phyloP scores from a whole-genome alignment of 2,797 vertebrate species.

The Morus bassanus region DNA sequence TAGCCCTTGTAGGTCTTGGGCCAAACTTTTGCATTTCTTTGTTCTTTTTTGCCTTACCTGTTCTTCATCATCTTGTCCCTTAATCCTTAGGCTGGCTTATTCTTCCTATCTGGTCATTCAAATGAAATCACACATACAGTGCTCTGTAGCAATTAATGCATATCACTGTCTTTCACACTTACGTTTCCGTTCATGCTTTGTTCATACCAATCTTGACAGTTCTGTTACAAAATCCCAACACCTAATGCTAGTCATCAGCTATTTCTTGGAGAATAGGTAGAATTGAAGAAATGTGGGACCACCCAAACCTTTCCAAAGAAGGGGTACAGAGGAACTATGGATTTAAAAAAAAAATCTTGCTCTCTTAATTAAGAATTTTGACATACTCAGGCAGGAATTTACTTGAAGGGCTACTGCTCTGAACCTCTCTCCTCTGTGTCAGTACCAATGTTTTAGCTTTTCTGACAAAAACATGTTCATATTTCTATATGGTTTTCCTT shows the following conservation, averaged over 20 bases:
- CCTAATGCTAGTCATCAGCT: neutral
- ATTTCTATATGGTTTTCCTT: neutral
- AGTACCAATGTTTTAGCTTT: neutral
- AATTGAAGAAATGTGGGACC: neutral
- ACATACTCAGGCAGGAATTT: neutral
- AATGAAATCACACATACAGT: neutral
- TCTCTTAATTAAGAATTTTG: neutral
- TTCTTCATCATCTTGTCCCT: neutral
- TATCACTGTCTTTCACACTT: neutral
- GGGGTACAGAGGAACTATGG: neutral
- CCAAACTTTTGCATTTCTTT: neutral
- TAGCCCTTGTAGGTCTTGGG: neutral
- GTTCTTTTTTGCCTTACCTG: neutral
- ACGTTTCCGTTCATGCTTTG: neutral
- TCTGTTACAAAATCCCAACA: neutral
- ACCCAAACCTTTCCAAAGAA: neutral
- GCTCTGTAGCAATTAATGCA: neutral
- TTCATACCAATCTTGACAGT: neutral
- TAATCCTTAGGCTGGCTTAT: neutral
- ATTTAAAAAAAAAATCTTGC: fast-evolving
- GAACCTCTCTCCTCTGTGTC: neutral
- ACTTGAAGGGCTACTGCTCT: neutral
- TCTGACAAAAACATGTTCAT: neutral
- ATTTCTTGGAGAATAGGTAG: neutral
- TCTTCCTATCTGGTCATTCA: neutral